A percentile compares a stretch with the other conserved stretches of the same genome.
These are phyloP conservation scores for Chaunax sp. DNA, from an alignment of 2,797 vertebrate species.

Conservation along the genomic window DNA sequence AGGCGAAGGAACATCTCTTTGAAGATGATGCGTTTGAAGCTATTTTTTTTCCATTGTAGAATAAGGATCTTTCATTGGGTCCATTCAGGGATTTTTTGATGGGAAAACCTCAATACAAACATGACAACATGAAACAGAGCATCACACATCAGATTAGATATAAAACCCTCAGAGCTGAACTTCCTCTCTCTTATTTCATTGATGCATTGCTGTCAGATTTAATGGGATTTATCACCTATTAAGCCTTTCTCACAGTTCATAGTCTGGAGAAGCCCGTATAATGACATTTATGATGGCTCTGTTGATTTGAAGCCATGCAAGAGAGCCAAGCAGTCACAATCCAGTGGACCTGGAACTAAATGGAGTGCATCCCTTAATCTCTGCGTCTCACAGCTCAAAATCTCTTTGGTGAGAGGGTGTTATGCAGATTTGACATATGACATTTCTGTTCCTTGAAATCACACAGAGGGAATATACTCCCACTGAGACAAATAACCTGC, in stretches of 20 bases:
- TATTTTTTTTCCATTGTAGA: constrained; percentile 1
- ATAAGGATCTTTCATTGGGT: constrained; percentile 45
- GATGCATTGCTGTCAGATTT: constrained; percentile 33
- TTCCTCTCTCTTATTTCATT: constrained; percentile 8
- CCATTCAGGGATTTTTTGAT: constrained; percentile 54
- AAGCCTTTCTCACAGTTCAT: not conserved
- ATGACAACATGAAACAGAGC: constrained; percentile 48
- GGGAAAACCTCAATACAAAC: constrained; percentile 48
- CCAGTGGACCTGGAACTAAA: constrained; percentile 26
- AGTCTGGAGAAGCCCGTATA: constrained; percentile 25
- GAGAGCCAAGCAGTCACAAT: constrained; percentile 15
- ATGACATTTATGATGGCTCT: constrained; percentile 22
- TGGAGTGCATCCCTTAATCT: constrained; percentile 26
- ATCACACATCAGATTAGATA: constrained; percentile 54
- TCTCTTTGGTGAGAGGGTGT: not conserved
- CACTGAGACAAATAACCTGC: constrained; percentile 48
- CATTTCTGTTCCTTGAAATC: constrained; percentile 42
- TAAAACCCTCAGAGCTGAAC: not conserved
- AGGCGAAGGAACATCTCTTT: constrained; percentile 17
- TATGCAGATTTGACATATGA: constrained; percentile 48
- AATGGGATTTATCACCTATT: constrained; percentile 29
- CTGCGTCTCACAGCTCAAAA: constrained; percentile 20
- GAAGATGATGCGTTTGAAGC: constrained; percentile 39
- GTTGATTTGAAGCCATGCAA: constrained; percentile 29
- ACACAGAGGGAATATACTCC: constrained; percentile 24